phyloP scores from a whole-genome alignment of 2,113 vertebrate species.

The Acinonyx jubatus region DNA sequence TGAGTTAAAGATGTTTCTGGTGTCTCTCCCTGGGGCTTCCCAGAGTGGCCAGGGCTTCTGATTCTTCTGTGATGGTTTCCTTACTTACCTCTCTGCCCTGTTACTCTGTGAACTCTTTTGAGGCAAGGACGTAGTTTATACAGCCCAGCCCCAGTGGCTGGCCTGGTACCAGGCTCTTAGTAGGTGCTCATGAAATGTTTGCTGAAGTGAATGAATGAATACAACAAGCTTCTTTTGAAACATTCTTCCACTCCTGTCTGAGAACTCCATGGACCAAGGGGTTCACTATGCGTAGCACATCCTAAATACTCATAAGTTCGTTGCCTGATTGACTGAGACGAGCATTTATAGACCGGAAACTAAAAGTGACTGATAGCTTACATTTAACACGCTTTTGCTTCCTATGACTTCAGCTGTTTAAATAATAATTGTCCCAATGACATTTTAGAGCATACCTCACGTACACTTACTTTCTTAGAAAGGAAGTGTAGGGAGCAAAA shows the following conservation, averaged over 20 bases:
- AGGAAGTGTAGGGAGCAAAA: background rate
- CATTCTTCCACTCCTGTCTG: background rate
- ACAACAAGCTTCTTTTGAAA: background rate
- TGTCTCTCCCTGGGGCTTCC: background rate
- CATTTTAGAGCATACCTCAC: slow-evolving; percentile 41
- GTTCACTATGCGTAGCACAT: background rate
- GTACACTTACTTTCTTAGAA: slow-evolving; percentile 56
- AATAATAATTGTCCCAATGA: background rate
- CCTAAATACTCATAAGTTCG: background rate
- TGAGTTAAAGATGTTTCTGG: background rate
- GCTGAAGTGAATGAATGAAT: background rate
- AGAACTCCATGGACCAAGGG: background rate
- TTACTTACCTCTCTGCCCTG: background rate
- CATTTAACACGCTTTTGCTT: background rate
- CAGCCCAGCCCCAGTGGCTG: background rate
- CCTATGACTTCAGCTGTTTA: background rate
- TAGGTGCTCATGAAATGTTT: background rate
- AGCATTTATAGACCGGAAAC: background rate
- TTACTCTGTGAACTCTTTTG: background rate
- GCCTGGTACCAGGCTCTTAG: background rate
- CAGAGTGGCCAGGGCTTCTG: background rate
- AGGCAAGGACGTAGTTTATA: background rate
- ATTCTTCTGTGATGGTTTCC: background rate
- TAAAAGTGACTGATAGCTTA: background rate
- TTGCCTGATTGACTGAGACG: background rate